These are phyloP conservation scores for Dendronephthya gigantea DNA, from an alignment of 64 coral and sea anemone species.

Conservation along the genomic window DNA sequence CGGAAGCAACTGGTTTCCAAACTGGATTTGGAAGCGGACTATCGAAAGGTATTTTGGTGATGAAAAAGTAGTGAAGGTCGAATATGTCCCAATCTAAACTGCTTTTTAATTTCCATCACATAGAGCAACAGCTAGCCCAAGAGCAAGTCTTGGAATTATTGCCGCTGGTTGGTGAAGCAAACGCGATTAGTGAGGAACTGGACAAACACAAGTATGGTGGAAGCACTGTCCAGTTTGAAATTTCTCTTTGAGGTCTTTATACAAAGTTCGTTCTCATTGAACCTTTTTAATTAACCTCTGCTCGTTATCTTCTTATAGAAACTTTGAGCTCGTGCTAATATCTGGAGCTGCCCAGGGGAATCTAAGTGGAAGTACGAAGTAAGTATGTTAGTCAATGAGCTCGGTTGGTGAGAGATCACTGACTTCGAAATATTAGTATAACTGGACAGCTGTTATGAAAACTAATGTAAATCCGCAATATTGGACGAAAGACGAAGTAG, in stretches of 20 bases:
- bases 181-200: constrained; percentile 94
- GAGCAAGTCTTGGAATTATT: constrained; percentile 88
- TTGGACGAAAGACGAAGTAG: too few relatives aligned
- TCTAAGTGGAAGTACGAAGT: constrained; percentile 74
- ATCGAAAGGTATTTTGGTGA: constrained; percentile 61
- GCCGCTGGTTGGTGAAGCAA: constrained; percentile 85
- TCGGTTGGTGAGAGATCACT: not conserved
- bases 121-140: constrained; percentile 85
- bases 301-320: constrained; percentile 50
- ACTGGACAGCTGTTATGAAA: too few relatives aligned
- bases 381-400: constrained; percentile 3
- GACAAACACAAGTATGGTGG: constrained; percentile 88
- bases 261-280: too few relatives aligned
- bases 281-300: too few relatives aligned
- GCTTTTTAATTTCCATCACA: not conserved
- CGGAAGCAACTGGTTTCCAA: constrained; percentile 84
- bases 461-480: too few relatives aligned
- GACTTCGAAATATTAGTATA: not conserved
- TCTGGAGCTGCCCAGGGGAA: constrained; percentile 89
- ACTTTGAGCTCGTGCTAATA: constrained; percentile 93
- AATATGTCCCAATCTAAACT: too few relatives aligned
- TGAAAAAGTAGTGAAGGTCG: too few relatives aligned
- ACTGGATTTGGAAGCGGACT: constrained; percentile 79
- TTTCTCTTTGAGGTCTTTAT: too few relatives aligned
- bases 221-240: not conserved